Base-by-base conservation (phyloP, 2,113 vertebrate genomes). In the Nyctereutes procyonoides region DNA sequence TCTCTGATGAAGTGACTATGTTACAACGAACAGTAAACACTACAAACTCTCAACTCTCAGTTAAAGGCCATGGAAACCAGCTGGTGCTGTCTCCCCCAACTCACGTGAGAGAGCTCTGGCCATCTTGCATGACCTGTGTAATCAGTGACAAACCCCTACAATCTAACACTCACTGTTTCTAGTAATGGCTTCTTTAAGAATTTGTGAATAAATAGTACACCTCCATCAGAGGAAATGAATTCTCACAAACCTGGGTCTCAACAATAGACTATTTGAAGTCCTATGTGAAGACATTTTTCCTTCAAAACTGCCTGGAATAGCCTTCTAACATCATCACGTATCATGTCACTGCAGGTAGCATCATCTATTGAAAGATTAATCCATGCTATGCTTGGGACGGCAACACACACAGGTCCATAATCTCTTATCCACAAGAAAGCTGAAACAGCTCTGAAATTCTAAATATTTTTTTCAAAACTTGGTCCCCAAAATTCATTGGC, bases 61-160 rank as follows among this genome's bases (percentile, higher is more conserved):
- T 3, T 4, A 28, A 2, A n/a, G 0, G 10, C 19, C 9, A 3
- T 15, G 28, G 12, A 24, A 28, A 87, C 53, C 1, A 11, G 76
- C 35, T 58, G 38, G 16, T 17, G 10, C 26, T 2, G 26, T 14
- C 16, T 20, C 8, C 8, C 24, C 48, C 15, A 12, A 14, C 19
- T 2, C 30, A 43, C 0, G 0, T 0, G 38, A 5, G 24, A 24
- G 48, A n/a, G 16, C 22, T 62, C 82, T 24, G 17, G 58, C 22
- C n/a, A 22, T 3, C 19, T 2, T 28, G 32, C 22, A n/a, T 5
- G 2, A 0, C 5, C 43, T 48, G 16, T 10, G 11, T 14, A 16
- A 22, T n/a, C n/a, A 43, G 10, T 2, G 35, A 43, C 4, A 24
- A 65, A 32, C 26, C 11, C 24, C 89, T 13, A 26, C 56, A 30